Percentiles rank a stretch among this genome's conserved stretches.
phyloP scores from a whole-genome alignment of 2,113 vertebrate genomes.

The Anser brachyrhynchus region DNA sequence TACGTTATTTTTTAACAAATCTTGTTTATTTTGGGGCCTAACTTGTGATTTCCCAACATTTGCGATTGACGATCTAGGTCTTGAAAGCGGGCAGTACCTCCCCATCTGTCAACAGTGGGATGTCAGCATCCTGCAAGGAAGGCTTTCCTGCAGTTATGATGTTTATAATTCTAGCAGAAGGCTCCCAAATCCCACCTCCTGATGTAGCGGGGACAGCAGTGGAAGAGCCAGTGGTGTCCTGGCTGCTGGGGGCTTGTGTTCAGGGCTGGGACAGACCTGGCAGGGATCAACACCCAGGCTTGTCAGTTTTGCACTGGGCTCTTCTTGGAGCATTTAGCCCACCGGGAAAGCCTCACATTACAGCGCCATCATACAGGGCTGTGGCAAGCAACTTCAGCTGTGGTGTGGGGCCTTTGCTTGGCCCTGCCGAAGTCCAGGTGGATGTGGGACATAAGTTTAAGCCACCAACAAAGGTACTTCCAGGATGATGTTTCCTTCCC shows the following conservation, averaged over 20 bases:
- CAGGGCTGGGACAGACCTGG: background rate
- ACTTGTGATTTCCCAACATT: background rate
- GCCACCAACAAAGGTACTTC: background rate
- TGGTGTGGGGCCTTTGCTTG: background rate
- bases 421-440: fast-evolving
- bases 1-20: background rate
- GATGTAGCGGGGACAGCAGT: fast-evolving
- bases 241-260: background rate
- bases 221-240: background rate
- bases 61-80: background rate
- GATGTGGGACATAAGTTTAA: background rate
- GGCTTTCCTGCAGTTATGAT: background rate
- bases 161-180: background rate
- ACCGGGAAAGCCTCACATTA: background rate
- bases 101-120: background rate
- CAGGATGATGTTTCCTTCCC: background rate
- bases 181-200: background rate
- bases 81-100: background rate
- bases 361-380: background rate
- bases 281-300: background rate
- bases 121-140: background rate
- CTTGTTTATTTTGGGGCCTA: background rate
- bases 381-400: background rate
- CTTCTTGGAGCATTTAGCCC: background rate
- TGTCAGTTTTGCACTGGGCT: background rate